Evolutionary conservation across 2,888 invertebrate genomes (phyloP).

Genomic region (Seladonia tumulorum): DNA sequence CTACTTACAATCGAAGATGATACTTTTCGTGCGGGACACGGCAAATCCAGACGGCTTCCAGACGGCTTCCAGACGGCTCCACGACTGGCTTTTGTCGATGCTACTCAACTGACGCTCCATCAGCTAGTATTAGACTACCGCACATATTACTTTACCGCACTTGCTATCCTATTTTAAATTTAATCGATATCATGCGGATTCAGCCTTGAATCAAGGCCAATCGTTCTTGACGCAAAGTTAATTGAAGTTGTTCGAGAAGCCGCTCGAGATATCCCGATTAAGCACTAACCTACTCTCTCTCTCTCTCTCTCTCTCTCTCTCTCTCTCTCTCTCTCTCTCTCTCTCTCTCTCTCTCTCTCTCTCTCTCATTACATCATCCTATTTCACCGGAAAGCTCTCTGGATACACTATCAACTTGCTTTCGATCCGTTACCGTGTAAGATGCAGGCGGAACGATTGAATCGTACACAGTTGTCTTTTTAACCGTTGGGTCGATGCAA

Average conservation of each 20-base stretch:
- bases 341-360: constrained; percentile 69
- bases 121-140: no score
- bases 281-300: constrained; percentile 69
- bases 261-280: constrained; percentile 67
- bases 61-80: no score
- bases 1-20: constrained; percentile 39
- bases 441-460: not conserved
- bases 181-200: constrained; percentile 67
- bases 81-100: constrained; percentile 1
- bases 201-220: constrained; percentile 66
- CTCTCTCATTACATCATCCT: constrained; percentile 66
- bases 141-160: no score
- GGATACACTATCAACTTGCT: constrained; percentile 42
- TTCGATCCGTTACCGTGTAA: not conserved
- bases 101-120: constrained; percentile 46
- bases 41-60: no score
- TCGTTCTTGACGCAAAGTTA: constrained; percentile 64
- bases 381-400: constrained; percentile 51
- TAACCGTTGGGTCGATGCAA: not conserved
- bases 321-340: constrained; percentile 69
- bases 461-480: not conserved
- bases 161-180: constrained; percentile 55
- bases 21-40: not conserved
- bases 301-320: constrained; percentile 69
- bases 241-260: constrained; percentile 69